Conservation (phyloP, 2,797 vertebrate genomes). For the Xenopus petersii region DNA sequence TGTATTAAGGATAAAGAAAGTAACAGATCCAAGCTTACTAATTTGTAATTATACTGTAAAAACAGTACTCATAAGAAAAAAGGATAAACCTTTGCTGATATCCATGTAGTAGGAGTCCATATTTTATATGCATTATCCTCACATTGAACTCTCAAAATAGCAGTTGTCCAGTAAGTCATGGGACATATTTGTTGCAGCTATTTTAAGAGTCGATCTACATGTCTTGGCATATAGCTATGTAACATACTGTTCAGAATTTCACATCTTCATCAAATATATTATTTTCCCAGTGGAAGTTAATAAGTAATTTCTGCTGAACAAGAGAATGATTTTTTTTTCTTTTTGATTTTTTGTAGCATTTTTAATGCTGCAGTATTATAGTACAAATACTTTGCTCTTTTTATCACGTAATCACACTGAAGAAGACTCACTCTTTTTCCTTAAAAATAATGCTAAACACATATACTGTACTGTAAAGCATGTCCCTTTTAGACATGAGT, state of each 20-base stretch:
- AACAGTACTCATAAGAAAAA: no score
- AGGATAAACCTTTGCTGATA: no score
- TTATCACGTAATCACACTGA: no score
- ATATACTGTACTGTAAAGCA: no score
- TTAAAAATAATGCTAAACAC: no score
- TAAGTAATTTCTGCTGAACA: neutral
- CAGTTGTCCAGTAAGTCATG: slow-evolving; percentile 1
- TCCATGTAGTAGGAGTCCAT: neutral
- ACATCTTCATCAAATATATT: neutral
- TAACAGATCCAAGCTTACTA: no score
- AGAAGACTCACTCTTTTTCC: neutral
- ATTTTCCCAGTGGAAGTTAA: slow-evolving; percentile 1
- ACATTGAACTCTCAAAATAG: neutral
- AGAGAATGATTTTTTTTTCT: neutral
- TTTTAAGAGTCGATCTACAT: slow-evolving; percentile 6
- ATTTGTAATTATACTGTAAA: no score
- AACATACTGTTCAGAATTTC: slow-evolving; percentile 1
- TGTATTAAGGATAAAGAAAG: no score
- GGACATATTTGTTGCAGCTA: slow-evolving; percentile 6
- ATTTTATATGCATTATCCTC: neutral
- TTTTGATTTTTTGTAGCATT: neutral
- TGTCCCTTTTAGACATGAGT: no score
- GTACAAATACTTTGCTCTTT: no score
- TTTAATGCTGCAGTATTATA: neutral
- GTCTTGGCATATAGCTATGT: slow-evolving; percentile 4